A percentile compares a stretch with the other conserved stretches of the same genome.
Evolutionary conservation across 1,140 invertebrate genomes (phyloP).

Genomic region (Eubasilissa regina): DNA sequence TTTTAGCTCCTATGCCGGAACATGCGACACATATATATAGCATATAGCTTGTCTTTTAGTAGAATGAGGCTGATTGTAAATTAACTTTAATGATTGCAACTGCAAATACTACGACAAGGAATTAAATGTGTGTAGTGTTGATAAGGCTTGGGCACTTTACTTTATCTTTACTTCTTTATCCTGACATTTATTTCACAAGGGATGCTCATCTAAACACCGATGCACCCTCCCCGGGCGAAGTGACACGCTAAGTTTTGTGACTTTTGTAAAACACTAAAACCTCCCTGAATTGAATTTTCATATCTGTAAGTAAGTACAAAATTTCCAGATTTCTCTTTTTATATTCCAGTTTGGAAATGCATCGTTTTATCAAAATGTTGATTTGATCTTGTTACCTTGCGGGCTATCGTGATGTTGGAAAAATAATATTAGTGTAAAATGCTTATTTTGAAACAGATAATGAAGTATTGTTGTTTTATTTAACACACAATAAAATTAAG

Average conservation of each 20-base stretch:
- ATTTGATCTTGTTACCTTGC: background rate
- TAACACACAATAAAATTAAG: background rate
- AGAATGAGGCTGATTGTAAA: too few relatives aligned
- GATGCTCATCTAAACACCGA: background rate
- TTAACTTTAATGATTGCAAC: too few relatives aligned
- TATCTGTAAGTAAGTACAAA: background rate
- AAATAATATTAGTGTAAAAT: background rate
- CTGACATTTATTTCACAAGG: background rate
- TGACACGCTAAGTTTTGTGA: constrained; percentile 11
- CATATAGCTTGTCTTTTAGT: too few relatives aligned
- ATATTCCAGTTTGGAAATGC: background rate
- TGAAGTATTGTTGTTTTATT: background rate
- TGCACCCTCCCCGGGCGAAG: background rate
- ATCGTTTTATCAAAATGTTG: background rate
- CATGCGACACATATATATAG: too few relatives aligned
- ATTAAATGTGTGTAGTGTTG: too few relatives aligned
- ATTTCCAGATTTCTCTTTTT: background rate
- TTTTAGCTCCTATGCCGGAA: too few relatives aligned
- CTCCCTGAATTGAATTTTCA: background rate
- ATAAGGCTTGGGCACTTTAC: too few relatives aligned
- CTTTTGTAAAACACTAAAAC: constrained; percentile 13
- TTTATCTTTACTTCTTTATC: background rate
- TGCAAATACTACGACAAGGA: too few relatives aligned
- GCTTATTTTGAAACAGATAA: background rate
- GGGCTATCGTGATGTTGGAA: background rate